Percentiles rank a stretch among this genome's conserved stretches.
Evolutionary conservation across 2,888 invertebrate species (phyloP).

Genomic region (Diadegma fenestrale): DNA sequence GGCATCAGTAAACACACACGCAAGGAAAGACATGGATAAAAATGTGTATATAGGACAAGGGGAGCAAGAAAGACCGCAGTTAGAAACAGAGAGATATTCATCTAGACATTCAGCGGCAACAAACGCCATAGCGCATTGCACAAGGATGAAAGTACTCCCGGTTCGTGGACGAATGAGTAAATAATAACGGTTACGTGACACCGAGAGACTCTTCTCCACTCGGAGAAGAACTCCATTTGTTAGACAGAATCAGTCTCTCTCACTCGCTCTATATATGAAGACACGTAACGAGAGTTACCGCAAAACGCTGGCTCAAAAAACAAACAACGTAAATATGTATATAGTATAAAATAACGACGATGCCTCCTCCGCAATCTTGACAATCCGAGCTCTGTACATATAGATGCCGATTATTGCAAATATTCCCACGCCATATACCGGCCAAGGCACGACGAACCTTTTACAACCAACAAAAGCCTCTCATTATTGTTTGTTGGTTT

Average conservation of each 20-base stretch:
- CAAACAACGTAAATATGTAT: constrained; percentile 26
- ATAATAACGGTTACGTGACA: constrained; percentile 83
- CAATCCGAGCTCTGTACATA: constrained; percentile 40
- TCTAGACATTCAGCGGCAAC: constrained; percentile 58
- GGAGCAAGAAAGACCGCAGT: constrained; percentile 46
- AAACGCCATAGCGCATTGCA: constrained; percentile 75
- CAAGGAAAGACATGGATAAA: background rate
- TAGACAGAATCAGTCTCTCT: constrained; percentile 12
- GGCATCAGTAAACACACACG: background rate
- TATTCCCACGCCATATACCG: constrained; percentile 46
- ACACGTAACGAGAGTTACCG: constrained; percentile 35
- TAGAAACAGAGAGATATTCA: constrained; percentile 58
- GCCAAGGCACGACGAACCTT: constrained; percentile 15
- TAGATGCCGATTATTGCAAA: constrained; percentile 33
- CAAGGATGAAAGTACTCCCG: constrained; percentile 82
- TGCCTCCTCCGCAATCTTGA: constrained; percentile 35
- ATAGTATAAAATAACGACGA: constrained; percentile 19
- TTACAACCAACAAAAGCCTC: background rate
- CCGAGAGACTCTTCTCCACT: constrained; percentile 70
- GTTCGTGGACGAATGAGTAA: constrained; percentile 80
- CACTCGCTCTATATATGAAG: constrained; percentile 29
- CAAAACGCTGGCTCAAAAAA: constrained; percentile 23
- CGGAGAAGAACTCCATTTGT: constrained; percentile 39
- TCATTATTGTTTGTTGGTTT: background rate
- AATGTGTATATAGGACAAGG: constrained; percentile 12